Conservation (phyloP, 2,888 invertebrate genomes). For the Parnassius glacialis region DNA sequence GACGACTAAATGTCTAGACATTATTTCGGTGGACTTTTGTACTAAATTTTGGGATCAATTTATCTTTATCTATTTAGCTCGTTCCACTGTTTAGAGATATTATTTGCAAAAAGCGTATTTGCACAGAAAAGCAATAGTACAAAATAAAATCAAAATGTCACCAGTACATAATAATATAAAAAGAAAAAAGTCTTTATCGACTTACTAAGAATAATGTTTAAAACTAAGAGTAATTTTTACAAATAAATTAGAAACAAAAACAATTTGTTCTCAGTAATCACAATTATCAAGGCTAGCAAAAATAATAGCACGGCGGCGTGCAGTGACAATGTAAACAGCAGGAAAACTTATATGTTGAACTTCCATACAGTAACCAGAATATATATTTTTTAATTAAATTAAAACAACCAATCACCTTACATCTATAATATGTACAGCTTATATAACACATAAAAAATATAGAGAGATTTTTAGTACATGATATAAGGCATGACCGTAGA, state of each 20-base stretch:
- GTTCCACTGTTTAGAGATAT: slow-evolving; percentile 29
- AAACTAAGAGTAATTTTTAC: slow-evolving; percentile 29
- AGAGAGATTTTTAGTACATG: slow-evolving; percentile 66
- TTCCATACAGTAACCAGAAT: slow-evolving; percentile 57
- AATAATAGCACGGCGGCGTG: slow-evolving; percentile 35
- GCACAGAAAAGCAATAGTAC: slow-evolving; percentile 17
- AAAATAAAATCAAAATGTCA: slow-evolving; percentile 27
- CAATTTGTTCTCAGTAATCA: slow-evolving; percentile 77
- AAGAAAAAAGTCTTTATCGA: slow-evolving; percentile 41
- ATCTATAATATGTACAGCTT: slow-evolving; percentile 62
- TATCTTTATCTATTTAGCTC: slow-evolving; percentile 40
- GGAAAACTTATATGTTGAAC: slow-evolving; percentile 42
- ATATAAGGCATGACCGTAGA: slow-evolving; percentile 40
- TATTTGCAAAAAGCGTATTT: slow-evolving; percentile 28
- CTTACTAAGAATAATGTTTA: slow-evolving; percentile 61
- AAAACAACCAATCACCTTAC: slow-evolving; percentile 71
- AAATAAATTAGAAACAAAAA: slow-evolving; percentile 81
- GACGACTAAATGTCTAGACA: no score
- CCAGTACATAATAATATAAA: slow-evolving; percentile 38
- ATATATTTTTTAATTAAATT: slow-evolving; percentile 49
- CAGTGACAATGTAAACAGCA: slow-evolving; percentile 37
- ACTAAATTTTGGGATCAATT: slow-evolving; percentile 71
- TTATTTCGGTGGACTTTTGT: slow-evolving; percentile 45
- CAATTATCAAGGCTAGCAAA: slow-evolving; percentile 54
- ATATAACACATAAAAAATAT: slow-evolving; percentile 56